Percentiles rank a stretch among this genome's conserved stretches.
phyloP scores from a whole-genome alignment of 2,113 vertebrate species.

The Gasterosteus nipponicus region DNA sequence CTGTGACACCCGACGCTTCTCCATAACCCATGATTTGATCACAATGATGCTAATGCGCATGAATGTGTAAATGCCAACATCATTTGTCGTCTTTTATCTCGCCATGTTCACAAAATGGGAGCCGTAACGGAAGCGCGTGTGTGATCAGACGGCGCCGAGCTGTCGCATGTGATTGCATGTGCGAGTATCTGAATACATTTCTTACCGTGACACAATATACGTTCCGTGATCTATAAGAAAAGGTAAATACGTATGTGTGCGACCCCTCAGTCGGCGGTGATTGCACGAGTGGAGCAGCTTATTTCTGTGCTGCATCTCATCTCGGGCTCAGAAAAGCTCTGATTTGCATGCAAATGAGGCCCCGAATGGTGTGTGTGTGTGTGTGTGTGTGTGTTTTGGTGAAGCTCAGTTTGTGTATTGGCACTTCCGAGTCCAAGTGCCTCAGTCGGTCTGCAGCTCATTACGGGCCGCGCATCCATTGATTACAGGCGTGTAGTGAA shows the following conservation, averaged over 20 bases:
- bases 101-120: background rate
- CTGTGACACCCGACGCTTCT: constrained; percentile 7
- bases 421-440: background rate
- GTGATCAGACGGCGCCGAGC: background rate
- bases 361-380: background rate
- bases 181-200: background rate
- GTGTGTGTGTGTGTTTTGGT: constrained; percentile 3
- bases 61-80: constrained; percentile 31
- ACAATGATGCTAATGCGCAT: constrained; percentile 35
- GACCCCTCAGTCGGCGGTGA: constrained; percentile 9
- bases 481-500: constrained; percentile 58
- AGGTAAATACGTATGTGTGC: background rate
- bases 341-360: constrained; percentile 52
- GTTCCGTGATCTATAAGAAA: constrained; percentile 5
- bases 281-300: constrained; percentile 18
- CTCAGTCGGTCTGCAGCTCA: constrained; percentile 47
- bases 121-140: background rate
- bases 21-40: constrained; percentile 49
- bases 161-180: background rate
- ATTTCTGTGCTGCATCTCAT: constrained; percentile 26
- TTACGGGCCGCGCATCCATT: constrained; percentile 43
- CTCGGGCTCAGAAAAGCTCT: constrained; percentile 20
- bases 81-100: constrained; percentile 27
- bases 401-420: constrained; percentile 4
- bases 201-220: constrained; percentile 10